These are phyloP conservation scores for Anthoptus insignis DNA, from an alignment of 2,888 invertebrate genomes.

Conservation along the genomic window DNA sequence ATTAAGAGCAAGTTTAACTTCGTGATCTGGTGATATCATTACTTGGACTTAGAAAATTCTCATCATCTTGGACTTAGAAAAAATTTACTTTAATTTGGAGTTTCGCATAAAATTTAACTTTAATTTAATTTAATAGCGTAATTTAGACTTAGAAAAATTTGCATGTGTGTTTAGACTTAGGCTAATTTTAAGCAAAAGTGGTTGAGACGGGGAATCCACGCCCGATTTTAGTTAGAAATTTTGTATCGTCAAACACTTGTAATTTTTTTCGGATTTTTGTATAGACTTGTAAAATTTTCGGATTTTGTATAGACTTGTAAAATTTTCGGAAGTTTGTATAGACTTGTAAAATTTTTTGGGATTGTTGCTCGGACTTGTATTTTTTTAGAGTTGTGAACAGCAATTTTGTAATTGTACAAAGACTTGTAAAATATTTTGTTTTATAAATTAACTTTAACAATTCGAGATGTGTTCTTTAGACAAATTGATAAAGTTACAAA, in stretches of 20 bases:
- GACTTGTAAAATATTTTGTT: too few relatives aligned
- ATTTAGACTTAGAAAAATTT: constrained; percentile 9
- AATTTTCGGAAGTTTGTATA: too few relatives aligned
- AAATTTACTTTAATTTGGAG: constrained; percentile 2
- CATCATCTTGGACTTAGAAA: too few relatives aligned
- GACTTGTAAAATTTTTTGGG: too few relatives aligned
- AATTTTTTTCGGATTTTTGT: neutral
- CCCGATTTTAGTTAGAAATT: neutral
- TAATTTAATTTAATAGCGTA: neutral
- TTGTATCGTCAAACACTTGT: constrained; percentile 19
- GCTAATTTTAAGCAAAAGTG: constrained; percentile 2
- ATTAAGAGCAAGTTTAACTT: constrained; percentile 3
- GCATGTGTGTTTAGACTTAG: constrained; percentile 32
- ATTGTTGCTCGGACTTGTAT: too few relatives aligned
- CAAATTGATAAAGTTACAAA: too few relatives aligned
- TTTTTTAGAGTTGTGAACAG: too few relatives aligned
- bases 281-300: too few relatives aligned
- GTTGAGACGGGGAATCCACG: neutral
- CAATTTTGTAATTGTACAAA: too few relatives aligned
- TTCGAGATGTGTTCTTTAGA: too few relatives aligned
- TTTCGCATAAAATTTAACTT: constrained; percentile 9
- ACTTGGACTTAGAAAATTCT: neutral
- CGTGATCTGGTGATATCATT: neutral
- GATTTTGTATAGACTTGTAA: too few relatives aligned
- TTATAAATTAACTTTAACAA: too few relatives aligned